phyloP scores from a whole-genome alignment of 2,888 invertebrate genomes.

The Pocota personata region DNA sequence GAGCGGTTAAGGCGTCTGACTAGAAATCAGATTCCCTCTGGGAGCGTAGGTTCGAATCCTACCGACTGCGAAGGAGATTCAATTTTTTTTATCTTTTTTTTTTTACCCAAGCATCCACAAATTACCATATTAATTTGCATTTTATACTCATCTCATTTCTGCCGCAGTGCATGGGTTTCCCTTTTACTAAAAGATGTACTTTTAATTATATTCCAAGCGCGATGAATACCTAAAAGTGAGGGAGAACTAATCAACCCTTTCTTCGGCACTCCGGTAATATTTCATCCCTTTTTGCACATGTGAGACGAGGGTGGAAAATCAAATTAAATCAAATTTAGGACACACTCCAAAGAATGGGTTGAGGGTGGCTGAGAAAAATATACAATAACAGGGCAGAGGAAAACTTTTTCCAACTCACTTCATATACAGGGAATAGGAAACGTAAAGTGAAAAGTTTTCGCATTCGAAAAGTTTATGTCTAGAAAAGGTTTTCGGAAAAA shows the following conservation, averaged over 20 bases:
- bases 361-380: constrained; percentile 4
- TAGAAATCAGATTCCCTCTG: constrained; percentile 74
- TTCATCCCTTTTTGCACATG: not conserved
- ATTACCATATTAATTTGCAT: constrained; percentile 7
- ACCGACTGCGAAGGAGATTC: constrained; percentile 74
- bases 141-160: constrained; percentile 23
- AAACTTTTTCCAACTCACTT: constrained; percentile 65
- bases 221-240: not conserved
- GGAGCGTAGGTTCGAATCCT: constrained; percentile 78
- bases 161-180: not conserved
- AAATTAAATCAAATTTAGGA: constrained; percentile 43
- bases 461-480: constrained; percentile 68
- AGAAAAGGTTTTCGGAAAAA: constrained; percentile 38
- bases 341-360: not conserved
- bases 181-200: constrained; percentile 7
- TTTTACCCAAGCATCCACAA: not conserved
- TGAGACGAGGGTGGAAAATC: constrained; percentile 28
- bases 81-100: not conserved
- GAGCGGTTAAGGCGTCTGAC: constrained; percentile 74
- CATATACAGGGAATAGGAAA: constrained; percentile 21
- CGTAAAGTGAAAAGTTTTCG: constrained; percentile 65
- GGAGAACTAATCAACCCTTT: constrained; percentile 1
- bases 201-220: constrained; percentile 38
- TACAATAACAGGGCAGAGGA: constrained; percentile 35
- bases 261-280: not conserved